Evolutionary conservation across 2,113 vertebrate genomes (phyloP), one percentile per base, ranked within the genome.

Genomic region (Anolis carolinensis): DNA sequence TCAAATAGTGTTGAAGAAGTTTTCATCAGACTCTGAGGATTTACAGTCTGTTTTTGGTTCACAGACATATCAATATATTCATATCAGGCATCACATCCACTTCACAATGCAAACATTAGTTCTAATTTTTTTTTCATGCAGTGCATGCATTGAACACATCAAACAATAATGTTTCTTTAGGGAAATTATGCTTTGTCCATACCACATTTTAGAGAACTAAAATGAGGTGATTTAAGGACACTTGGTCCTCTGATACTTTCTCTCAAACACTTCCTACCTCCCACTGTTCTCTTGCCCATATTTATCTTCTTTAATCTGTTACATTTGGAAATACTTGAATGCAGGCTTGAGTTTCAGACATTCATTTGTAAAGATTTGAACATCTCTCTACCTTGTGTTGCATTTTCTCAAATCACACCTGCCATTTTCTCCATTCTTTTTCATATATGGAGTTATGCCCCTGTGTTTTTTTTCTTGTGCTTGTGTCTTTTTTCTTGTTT

Each of bases 81-180:
- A 50, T 83, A 27, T 68, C 62, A 76, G 62, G 75, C n/a, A 79
- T 20, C 62, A 81, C 36, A 83, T 6, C 88, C 50, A 90, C 2
- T 73, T 1, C 68, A 27, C 55, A 87, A 55, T 30, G 48, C 8
- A 90, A 86, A 92, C 1, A 79, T 92, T 82, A 68, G 85, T 20
- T 3, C 5, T 78, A n/a, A 92, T 2, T 25, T 52, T 52, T 82
- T 68, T 32, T 44, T 77, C 80, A 65, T 76, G 23, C 14, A 74
- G 82, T 87, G 72, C 93, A 18, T 91, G n/a, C 82, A 93, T 92
- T 30, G 82, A 88, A 93, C 86, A 91, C 86, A 90, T 94, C 82
- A 93, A 92, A 93, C 81, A 88, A 91, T 32, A 92, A 93, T 93
- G 89, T 25, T 89, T 79, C 89, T 94, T 89, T 94, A 92, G 89